Evolutionary conservation across 2,888 invertebrate species (phyloP).

Genomic region (Calliphora vomitoria): DNA sequence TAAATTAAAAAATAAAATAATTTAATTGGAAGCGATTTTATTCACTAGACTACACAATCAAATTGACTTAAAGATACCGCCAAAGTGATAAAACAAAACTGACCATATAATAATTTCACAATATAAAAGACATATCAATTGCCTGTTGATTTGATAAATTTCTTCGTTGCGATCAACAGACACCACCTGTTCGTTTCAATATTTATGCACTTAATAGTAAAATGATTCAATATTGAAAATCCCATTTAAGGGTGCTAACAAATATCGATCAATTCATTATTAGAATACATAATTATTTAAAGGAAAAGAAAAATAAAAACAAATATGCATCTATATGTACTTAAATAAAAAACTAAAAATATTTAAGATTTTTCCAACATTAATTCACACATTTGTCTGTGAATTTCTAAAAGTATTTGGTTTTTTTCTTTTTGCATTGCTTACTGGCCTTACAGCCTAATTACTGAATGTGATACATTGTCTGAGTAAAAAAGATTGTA

Average conservation of each 20-base stretch:
- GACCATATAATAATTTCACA: no score
- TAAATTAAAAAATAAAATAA: no score
- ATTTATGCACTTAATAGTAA: neutral
- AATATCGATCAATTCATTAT: neutral
- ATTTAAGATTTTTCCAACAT: no score
- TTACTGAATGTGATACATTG: neutral
- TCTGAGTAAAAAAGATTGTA: neutral
- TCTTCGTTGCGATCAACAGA: neutral
- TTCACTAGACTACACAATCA: no score
- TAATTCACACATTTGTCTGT: no score
- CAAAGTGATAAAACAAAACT: no score
- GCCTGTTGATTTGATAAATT: neutral
- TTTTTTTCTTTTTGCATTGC: neutral
- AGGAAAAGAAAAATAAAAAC: neutral
- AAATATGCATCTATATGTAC: neutral
- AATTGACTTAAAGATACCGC: no score
- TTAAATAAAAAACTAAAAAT: neutral
- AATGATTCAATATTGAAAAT: neutral
- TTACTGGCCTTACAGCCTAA: neutral
- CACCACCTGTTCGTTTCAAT: neutral
- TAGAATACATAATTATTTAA: neutral
- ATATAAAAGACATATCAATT: no score
- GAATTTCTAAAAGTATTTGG: no score
- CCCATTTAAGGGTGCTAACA: neutral
- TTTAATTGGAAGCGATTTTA: no score